A percentile compares a stretch with the other conserved stretches of the same genome.
Evolutionary conservation across 2,113 vertebrate species (phyloP).

Genomic region (Tragelaphus imberbis): DNA sequence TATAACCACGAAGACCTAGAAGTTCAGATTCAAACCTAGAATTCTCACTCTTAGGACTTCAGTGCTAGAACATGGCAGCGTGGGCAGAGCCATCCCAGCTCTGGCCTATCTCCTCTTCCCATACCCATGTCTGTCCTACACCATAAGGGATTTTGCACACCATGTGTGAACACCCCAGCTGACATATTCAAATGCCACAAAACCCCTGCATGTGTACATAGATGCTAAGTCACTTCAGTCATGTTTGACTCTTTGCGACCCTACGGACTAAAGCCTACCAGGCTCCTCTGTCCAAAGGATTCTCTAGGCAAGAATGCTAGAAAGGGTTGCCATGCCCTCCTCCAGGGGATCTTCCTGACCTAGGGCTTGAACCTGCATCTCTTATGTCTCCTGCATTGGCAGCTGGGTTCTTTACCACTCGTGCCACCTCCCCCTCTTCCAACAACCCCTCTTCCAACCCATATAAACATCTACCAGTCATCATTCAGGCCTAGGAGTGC

Average conservation of each 20-base stretch:
- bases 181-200: not conserved
- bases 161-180: not conserved
- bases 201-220: not conserved
- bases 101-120: not conserved
- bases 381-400: not conserved
- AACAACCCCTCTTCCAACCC: not conserved
- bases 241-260: fast-evolving
- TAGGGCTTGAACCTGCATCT: not conserved
- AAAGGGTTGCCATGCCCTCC: not conserved
- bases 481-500: not conserved
- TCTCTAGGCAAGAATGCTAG: not conserved
- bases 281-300: not conserved
- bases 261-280: not conserved
- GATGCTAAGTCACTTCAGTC: not conserved
- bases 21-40: not conserved
- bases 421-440: not conserved
- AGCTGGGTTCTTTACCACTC: not conserved
- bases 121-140: not conserved
- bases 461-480: not conserved
- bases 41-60: not conserved
- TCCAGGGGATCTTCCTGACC: not conserved
- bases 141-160: not conserved
- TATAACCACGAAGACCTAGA: not conserved
- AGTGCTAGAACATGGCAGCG: not conserved
- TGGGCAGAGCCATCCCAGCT: not conserved